Evolutionary conservation across 2,797 vertebrate genomes (phyloP).

Genomic region (Furcifer pardalis): DNA sequence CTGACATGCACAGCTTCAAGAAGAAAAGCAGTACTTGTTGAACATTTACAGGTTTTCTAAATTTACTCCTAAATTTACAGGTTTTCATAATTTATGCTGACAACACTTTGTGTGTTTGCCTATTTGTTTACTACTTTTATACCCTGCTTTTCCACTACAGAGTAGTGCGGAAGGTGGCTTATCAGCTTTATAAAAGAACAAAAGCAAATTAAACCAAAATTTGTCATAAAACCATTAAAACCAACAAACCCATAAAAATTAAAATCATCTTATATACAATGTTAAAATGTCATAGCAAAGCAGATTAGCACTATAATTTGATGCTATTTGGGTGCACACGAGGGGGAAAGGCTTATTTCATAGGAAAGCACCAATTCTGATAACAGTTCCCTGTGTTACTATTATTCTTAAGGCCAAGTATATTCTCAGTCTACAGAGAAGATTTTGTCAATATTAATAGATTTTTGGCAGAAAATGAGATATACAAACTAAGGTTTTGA

Average conservation of each 20-base stretch:
- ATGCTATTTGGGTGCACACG: not conserved
- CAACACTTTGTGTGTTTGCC: conserved; percentile 8
- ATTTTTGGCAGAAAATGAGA: not conserved
- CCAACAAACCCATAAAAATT: too few species aligned
- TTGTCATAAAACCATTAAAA: too few species aligned
- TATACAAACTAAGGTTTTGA: not conserved
- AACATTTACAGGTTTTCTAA: too few species aligned
- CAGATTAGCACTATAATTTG: conserved; percentile 1
- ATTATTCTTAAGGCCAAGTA: not conserved
- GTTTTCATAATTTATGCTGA: conserved; percentile 21
- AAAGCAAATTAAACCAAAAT: too few species aligned
- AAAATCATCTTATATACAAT: too few species aligned
- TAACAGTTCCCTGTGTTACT: not conserved
- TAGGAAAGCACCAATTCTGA: not conserved
- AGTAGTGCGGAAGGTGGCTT: too few species aligned
- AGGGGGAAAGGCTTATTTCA: not conserved
- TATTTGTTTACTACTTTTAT: too few species aligned
- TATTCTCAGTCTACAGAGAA: not conserved
- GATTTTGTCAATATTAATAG: not conserved
- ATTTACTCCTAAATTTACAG: conserved; percentile 23
- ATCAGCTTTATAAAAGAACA: too few species aligned
- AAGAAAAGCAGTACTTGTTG: not conserved
- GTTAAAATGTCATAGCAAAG: too few species aligned
- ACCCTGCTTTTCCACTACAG: too few species aligned
- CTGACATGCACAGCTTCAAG: not conserved